Evolutionary conservation across 2,113 vertebrate genomes (phyloP), one percentile per base, ranked within the genome.

Genomic region (Anser brachyrhynchus): DNA sequence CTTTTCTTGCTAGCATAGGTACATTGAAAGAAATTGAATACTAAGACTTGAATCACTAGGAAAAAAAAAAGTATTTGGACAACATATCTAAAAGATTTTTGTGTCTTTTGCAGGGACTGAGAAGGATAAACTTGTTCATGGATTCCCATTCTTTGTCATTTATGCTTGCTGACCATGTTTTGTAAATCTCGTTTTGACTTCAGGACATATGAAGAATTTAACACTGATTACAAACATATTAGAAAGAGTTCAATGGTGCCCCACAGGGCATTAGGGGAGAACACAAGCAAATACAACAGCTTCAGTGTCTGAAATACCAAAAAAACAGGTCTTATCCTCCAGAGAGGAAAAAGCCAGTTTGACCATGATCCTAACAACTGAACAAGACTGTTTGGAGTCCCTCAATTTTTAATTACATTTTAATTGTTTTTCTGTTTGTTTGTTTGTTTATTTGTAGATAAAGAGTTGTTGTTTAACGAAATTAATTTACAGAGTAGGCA

Each of bases 31-130:
- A 20, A 65, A 39, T 54, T 7, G 14, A 79, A 72, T 64, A 54
- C 6, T 35, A 57, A 5, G 9, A 85, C 11, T 39, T 31, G 6
- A 12, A 46, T 57, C 14, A 39, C 10, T 11, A 57, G 6, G 2
- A 31, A 3, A 12, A 8, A 23, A 0, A 0, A 0, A 14, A 43
- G 43, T 1, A n/a, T 64, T 89, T 62, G 55, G 7, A 37, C 5
- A 12, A 23, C 20, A 28, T 39, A 3, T 35, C 1, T n/a, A 10
- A 66, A 79, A 65, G 5, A 9, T 14, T 0, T 21, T 3, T 13
- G 3, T 37, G 17, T 39, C 51, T 75, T 72, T 39, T 2, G 3
- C 9, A 61, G 6, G 2, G 22, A 49, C 7, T 44, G 23, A 65
- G 31, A 52, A 58, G 1, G 2, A 49, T 22, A 52, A 12, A 20